These are phyloP conservation scores for Cynodonichthys magdalenae DNA, from an alignment of 2,797 vertebrate genomes.

Conservation along the genomic window DNA sequence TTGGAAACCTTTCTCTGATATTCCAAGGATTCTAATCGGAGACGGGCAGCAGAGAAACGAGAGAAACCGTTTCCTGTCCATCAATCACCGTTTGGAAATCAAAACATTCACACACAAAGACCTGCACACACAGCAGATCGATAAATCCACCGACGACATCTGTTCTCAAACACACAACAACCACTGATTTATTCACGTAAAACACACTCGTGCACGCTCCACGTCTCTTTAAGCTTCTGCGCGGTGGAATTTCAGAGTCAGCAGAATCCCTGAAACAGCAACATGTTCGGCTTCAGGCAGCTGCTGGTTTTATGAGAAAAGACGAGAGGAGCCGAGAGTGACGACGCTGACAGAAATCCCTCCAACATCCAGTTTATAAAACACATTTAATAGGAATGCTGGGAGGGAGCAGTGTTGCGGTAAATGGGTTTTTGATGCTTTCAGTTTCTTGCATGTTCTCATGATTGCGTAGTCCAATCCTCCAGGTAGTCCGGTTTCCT, in stretches of 20 bases:
- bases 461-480: too few relatives aligned
- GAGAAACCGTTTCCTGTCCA: constrained; percentile 14
- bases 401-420: too few relatives aligned
- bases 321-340: not conserved
- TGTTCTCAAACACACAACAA: constrained; percentile 10
- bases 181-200: constrained; percentile 6
- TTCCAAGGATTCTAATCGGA: not conserved
- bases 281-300: not conserved
- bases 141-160: constrained; percentile 3
- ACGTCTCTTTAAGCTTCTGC: constrained; percentile 28
- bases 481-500: too few relatives aligned
- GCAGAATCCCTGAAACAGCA: constrained; percentile 35
- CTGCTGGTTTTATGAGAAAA: not conserved
- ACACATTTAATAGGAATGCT: not conserved
- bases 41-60: not conserved
- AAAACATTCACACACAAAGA: constrained; percentile 37
- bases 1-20: not conserved
- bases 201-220: constrained; percentile 15
- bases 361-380: not conserved
- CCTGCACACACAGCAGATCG: constrained; percentile 16
- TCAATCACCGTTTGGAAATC: constrained; percentile 47
- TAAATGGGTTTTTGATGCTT: not conserved
- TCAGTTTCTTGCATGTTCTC: too few relatives aligned
- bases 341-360: not conserved
- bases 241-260: constrained; percentile 43